Evolutionary conservation across 2,888 invertebrate species (phyloP).

Genomic region (Abscondita cerata): DNA sequence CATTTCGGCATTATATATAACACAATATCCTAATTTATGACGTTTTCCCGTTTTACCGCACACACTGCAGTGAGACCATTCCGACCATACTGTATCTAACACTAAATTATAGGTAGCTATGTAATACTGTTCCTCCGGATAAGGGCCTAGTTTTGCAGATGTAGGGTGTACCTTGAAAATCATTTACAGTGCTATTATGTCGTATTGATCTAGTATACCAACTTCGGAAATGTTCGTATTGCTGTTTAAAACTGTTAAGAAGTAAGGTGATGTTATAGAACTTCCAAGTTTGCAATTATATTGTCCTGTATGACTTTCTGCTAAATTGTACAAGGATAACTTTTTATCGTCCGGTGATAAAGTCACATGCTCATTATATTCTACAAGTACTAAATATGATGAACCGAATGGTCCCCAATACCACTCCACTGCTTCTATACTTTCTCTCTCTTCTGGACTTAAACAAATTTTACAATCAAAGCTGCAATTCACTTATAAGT

Average conservation of each 20-base stretch:
- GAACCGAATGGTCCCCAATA: conserved; percentile 50
- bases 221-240: conserved; percentile 47
- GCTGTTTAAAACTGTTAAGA: conserved; percentile 62
- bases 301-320: conserved; percentile 61
- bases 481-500: conserved; percentile 45
- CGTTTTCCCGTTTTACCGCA: conserved; percentile 67
- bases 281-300: conserved; percentile 64
- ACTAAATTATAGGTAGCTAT: conserved; percentile 53
- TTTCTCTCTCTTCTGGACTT: conserved; percentile 59
- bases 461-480: conserved; percentile 63
- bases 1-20: too few relatives aligned
- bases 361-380: conserved; percentile 58
- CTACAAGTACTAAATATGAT: conserved; percentile 50
- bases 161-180: conserved; percentile 48
- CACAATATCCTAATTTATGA: conserved; percentile 68
- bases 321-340: conserved; percentile 63
- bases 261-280: conserved; percentile 57
- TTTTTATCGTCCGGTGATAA: conserved; percentile 58
- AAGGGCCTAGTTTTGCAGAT: conserved; percentile 48
- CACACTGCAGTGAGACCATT: conserved; percentile 71
- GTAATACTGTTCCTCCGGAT: conserved; percentile 48
- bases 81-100: conserved; percentile 65
- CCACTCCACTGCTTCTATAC: conserved; percentile 60
- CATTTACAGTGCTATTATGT: too few relatives aligned
- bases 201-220: neutral